Base-by-base conservation (phyloP, 2,888 invertebrate species). In the Blastobasis adustella region DNA sequence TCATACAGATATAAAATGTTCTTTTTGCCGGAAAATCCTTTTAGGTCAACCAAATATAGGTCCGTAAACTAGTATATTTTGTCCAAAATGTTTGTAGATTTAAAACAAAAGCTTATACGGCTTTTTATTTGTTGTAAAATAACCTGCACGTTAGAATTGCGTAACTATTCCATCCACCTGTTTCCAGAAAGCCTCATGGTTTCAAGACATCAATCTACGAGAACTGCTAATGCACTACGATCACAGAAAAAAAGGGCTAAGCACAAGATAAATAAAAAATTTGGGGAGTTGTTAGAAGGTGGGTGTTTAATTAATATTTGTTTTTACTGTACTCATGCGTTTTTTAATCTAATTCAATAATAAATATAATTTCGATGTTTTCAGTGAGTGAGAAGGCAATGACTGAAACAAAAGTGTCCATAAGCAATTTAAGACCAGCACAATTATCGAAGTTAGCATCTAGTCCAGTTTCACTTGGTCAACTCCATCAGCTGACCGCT, bases 221-320 rank as follows among this genome's bases (percentile, higher is more conserved):
- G 70, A 72, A 77, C 85, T 39, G 85, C 80, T 55, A 87, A 73
- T 57, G 71, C 73, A 10, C 59, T 82, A 38, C 76, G 70, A 62
- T 69, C 80, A 5, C 63, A 75, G 7, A 76, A 82, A 50, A 90
- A 89, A 65, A 90, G 88, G 62, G 76, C 77, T 52, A 79, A 80
- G 57, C 79, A 83, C 57, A 90, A 87, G 67, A 78, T 74, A 54
- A 76, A 67, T 49, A 90, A 90, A 61, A 91, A 91, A 68, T 93
- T 91, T 80, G 91, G 92, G 7, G 94, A 94, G 69, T 75, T 94
- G 6, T 74, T 94, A 56, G 91, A 93, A 89, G 93, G 94, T 94
- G 77, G 61, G 73, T 59, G 42, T 42, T 8, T 9, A 42, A 40
- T 40, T 42, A 42, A 5, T 45, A 58, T 52, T 56, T 46, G 46